Conservation (phyloP, 64 coral and sea anemone species). For the Porites lutea region DNA sequence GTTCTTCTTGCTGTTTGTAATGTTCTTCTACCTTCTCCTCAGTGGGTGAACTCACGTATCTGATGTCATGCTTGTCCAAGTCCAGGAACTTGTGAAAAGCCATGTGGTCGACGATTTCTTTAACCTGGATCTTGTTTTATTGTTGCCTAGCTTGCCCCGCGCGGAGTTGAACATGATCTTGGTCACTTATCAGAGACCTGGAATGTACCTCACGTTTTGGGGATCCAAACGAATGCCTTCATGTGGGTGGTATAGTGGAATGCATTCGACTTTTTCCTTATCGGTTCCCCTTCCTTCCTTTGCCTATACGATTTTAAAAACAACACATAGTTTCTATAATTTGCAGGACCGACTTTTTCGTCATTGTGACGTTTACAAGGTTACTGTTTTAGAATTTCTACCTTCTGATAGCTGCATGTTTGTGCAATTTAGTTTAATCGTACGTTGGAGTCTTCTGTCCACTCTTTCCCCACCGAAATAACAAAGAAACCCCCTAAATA, state of each 20-base stretch:
- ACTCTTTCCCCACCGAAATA: too few species aligned
- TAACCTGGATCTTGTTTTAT: neutral
- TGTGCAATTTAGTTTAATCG: too few species aligned
- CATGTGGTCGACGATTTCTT: neutral
- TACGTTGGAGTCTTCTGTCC: too few species aligned
- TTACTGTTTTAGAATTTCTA: too few species aligned
- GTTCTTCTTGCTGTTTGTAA: neutral
- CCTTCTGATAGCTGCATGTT: too few species aligned
- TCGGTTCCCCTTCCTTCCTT: neutral
- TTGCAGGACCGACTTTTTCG: too few species aligned
- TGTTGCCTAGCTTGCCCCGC: conserved; percentile 45
- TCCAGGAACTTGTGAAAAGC: neutral
- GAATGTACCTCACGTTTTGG: neutral
- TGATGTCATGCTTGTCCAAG: neutral
- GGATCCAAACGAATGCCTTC: conserved; percentile 8
- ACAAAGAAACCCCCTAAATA: too few species aligned
- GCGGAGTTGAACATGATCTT: conserved; percentile 26
- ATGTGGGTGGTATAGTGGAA: neutral
- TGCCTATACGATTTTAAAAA: too few species aligned
- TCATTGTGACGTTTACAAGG: too few species aligned
- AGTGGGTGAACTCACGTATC: neutral
- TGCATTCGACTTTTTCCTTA: neutral
- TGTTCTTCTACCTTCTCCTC: neutral
- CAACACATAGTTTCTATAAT: too few species aligned
- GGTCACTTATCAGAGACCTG: neutral